Percentiles rank a stretch among this genome's conserved stretches.
phyloP scores from a whole-genome alignment of 1,140 invertebrate genomes.

The Meloidogyne chitwoodi region DNA sequence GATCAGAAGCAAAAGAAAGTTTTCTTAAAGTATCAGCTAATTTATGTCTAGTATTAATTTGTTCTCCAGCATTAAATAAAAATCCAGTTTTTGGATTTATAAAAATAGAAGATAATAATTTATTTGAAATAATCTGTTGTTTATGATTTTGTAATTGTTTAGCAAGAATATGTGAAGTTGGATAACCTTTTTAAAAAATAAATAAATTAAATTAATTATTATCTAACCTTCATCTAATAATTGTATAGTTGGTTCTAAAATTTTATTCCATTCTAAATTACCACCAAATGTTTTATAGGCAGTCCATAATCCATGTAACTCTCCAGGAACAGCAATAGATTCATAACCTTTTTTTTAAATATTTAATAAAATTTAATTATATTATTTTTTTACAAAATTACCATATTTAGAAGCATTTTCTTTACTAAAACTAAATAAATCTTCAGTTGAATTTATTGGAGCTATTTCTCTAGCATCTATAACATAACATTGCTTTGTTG shows the following conservation, averaged over 20 bases:
- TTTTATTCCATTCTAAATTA: constrained; percentile 17
- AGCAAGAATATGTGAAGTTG: constrained; percentile 70
- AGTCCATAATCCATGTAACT: constrained; percentile 78
- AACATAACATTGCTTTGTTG: constrained; percentile 52
- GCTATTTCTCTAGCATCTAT: constrained; percentile 79
- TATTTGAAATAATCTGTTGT: constrained; percentile 64
- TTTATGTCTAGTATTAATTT: constrained; percentile 55
- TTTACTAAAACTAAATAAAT: constrained; percentile 71
- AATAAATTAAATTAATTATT: neutral
- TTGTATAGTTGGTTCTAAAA: constrained; percentile 47
- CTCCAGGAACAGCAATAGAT: constrained; percentile 74
- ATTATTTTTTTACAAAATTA: neutral
- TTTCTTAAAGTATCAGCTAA: constrained; percentile 58
- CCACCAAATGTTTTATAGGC: constrained; percentile 72
- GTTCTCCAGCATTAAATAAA: constrained; percentile 62
- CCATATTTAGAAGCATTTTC: constrained; percentile 62
- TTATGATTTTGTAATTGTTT: constrained; percentile 64
- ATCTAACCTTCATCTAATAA: constrained; percentile 44
- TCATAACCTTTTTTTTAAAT: constrained; percentile 64
- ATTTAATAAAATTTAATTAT: neutral
- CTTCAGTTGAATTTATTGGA: constrained; percentile 67
- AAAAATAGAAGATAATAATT: constrained; percentile 64
- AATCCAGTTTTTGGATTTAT: constrained; percentile 61
- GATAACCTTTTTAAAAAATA: constrained; percentile 47
- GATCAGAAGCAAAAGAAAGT: constrained; percentile 57